Evolutionary conservation across 1,140 invertebrate genomes (phyloP).

Genomic region (Thaumetopoea pityocampa): DNA sequence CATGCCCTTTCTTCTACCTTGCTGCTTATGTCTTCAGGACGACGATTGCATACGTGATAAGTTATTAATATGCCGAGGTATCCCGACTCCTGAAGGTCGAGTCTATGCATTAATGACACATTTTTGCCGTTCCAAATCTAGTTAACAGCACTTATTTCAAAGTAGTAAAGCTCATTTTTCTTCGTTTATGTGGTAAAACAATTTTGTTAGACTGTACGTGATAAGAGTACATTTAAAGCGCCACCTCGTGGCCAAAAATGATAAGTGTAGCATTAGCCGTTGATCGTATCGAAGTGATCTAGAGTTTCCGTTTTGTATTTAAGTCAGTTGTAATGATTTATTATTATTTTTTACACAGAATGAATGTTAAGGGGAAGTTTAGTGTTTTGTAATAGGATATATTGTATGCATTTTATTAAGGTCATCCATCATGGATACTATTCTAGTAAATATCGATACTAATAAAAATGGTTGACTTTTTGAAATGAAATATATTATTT

Average conservation of each 20-base stretch:
- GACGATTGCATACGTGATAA: slow-evolving; percentile 65
- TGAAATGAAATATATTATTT: too few species aligned
- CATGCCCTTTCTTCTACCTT: slow-evolving; percentile 74
- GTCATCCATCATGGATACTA: too few species aligned
- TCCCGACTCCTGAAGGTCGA: slow-evolving; percentile 48
- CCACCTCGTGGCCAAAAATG: slow-evolving; percentile 52
- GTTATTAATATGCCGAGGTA: slow-evolving; percentile 69
- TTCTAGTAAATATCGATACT: too few species aligned
- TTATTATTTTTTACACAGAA: slow-evolving; percentile 11
- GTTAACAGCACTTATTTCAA: neutral
- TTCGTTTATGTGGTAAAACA: slow-evolving; percentile 5
- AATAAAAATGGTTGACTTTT: too few species aligned
- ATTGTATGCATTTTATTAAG: too few species aligned
- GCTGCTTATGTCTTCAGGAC: slow-evolving; percentile 60
- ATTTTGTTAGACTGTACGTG: slow-evolving; percentile 39
- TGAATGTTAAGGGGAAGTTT: too few species aligned
- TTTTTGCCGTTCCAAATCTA: slow-evolving; percentile 11
- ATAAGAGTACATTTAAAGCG: slow-evolving; percentile 44
- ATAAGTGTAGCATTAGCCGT: slow-evolving; percentile 32
- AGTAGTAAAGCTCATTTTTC: slow-evolving; percentile 15
- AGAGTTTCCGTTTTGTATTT: slow-evolving; percentile 29
- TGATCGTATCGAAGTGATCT: slow-evolving; percentile 19
- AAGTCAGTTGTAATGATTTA: slow-evolving; percentile 9
- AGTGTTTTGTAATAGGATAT: too few species aligned
- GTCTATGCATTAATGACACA: slow-evolving; percentile 44